phyloP scores from a whole-genome alignment of 2,888 invertebrate species.

The Hydriomena furcata region DNA sequence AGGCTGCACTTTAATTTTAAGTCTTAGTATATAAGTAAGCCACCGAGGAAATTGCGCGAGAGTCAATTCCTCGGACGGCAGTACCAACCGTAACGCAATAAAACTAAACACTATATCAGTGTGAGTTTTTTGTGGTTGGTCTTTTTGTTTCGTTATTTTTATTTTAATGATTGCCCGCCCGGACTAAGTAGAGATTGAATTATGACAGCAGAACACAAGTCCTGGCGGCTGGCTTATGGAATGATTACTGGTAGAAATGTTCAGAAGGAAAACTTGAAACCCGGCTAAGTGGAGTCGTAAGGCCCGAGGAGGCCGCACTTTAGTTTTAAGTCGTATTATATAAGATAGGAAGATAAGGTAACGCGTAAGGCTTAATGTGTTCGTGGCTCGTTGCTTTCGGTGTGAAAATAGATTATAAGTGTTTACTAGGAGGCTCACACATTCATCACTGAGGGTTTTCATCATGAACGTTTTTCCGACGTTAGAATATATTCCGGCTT shows the following conservation, averaged over 20 bases:
- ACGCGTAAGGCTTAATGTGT: neutral
- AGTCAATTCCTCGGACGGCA: no score
- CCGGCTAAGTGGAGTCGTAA: neutral
- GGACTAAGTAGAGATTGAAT: slow-evolving; percentile 9
- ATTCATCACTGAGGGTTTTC: neutral
- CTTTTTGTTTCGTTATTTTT: no score
- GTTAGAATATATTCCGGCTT: neutral
- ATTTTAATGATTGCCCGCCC: no score
- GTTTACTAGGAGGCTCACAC: no score
- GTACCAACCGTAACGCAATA: no score
- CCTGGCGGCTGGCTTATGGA: slow-evolving; percentile 8
- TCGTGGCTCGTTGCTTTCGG: neutral
- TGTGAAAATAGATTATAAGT: neutral
- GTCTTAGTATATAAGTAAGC: no score
- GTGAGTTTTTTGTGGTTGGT: neutral
- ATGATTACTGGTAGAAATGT: neutral
- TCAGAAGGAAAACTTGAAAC: slow-evolving; percentile 11
- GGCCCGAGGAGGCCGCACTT: no score
- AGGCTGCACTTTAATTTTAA: no score
- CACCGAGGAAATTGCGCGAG: no score
- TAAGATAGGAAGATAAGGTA: no score
- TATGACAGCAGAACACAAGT: slow-evolving; percentile 7
- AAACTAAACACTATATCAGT: neutral
- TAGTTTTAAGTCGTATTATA: no score
- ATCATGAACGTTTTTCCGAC: no score